Evolutionary conservation across 1,140 invertebrate species (phyloP).

Genomic region (Saccostrea glomerata): DNA sequence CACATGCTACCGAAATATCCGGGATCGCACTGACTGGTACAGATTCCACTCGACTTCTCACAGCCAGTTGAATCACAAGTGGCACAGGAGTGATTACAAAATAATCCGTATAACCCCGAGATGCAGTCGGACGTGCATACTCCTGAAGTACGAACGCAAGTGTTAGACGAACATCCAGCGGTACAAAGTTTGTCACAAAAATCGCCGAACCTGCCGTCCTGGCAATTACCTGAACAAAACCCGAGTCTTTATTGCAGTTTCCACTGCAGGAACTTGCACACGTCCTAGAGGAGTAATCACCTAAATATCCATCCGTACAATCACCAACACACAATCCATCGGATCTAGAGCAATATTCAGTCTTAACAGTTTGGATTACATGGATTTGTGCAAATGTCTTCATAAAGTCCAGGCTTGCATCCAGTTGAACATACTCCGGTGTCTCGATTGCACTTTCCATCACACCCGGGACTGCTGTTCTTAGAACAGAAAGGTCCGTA

Average conservation of each 20-base stretch:
- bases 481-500: conserved; percentile 43
- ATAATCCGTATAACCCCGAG: conserved; percentile 51
- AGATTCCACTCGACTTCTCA: background rate
- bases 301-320: conserved; percentile 20
- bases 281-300: background rate
- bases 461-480: conserved; percentile 36
- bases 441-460: background rate
- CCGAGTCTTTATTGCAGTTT: background rate
- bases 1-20: background rate
- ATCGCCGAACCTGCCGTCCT: conserved; percentile 44
- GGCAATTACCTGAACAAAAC: conserved; percentile 49
- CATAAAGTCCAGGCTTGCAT: conserved; percentile 42
- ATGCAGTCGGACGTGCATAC: conserved; percentile 54
- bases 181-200: conserved; percentile 38
- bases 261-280: conserved; percentile 13
- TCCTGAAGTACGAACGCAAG: conserved; percentile 52
- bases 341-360: background rate
- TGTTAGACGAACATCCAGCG: conserved; percentile 42
- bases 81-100: conserved; percentile 51
- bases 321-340: conserved; percentile 24
- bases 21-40: too few relatives aligned
- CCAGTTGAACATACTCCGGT: conserved; percentile 29
- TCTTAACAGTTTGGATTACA: conserved; percentile 41
- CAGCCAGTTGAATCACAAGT: conserved; percentile 47
- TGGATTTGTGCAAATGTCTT: conserved; percentile 41